A percentile compares a stretch with the other conserved stretches of the same genome.
These are phyloP conservation scores for Diorhabda carinulata DNA, from an alignment of 1,140 invertebrate species.

Conservation along the genomic window DNA sequence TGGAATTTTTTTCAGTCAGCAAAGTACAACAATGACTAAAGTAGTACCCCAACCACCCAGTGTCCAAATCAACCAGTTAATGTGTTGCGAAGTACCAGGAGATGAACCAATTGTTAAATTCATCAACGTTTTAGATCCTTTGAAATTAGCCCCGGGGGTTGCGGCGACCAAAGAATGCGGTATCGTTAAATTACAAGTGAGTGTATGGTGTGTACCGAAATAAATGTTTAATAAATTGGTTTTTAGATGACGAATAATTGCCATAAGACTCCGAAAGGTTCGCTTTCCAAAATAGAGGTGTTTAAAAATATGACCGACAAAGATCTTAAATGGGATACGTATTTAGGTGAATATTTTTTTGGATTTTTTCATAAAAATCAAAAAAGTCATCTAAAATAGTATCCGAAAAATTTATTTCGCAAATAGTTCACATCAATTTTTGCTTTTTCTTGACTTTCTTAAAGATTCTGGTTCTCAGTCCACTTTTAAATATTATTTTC, in stretches of 20 bases:
- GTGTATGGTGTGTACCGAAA: neutral
- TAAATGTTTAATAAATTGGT: conserved; percentile 1
- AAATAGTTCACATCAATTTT: no score
- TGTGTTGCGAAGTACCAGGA: conserved; percentile 44
- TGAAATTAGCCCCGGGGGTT: conserved; percentile 36
- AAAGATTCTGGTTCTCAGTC: no score
- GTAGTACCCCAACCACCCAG: conserved; percentile 34
- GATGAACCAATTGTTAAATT: conserved; percentile 45
- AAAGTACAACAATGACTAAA: conserved; percentile 11
- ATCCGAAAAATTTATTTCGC: conserved; percentile 21
- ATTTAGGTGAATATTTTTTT: conserved; percentile 49
- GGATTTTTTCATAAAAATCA: conserved; percentile 56
- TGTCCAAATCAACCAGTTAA: conserved; percentile 43
- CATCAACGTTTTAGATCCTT: conserved; percentile 41
- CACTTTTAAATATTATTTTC: no score
- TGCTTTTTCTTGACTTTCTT: no score
- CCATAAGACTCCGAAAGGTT: conserved; percentile 52
- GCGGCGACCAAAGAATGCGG: conserved; percentile 40
- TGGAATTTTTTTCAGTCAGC: neutral
- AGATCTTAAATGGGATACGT: conserved; percentile 57
- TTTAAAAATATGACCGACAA: conserved; percentile 51
- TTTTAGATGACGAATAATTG: conserved; percentile 55
- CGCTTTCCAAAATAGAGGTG: conserved; percentile 51
- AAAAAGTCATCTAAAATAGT: conserved; percentile 51
- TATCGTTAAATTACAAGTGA: conserved; percentile 42